These are phyloP conservation scores for Amphiduros pacificus DNA, from an alignment of 2,888 invertebrate species.

Conservation along the genomic window DNA sequence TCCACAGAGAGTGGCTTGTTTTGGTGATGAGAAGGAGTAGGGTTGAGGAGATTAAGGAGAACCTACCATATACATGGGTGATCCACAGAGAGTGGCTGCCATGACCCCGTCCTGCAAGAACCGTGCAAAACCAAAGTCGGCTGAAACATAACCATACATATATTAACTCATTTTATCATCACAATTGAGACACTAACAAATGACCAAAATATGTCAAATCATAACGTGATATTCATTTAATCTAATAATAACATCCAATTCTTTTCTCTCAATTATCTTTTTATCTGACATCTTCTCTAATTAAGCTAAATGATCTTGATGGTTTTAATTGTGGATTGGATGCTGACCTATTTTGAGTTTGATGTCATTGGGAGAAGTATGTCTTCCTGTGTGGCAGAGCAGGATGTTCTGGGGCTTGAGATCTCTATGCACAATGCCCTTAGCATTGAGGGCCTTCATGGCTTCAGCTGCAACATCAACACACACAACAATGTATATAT, in stretches of 20 bases:
- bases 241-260: too few species aligned
- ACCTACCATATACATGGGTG: constrained; percentile 98
- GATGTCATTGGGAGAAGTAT: constrained; percentile 81
- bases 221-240: too few species aligned
- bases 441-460: constrained; percentile 94
- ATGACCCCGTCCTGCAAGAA: constrained; percentile 98
- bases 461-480: constrained; percentile 75
- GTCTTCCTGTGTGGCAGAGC: constrained; percentile 78
- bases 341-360: constrained; percentile 86
- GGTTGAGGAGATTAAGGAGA: too few species aligned
- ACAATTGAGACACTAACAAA: too few species aligned
- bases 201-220: too few species aligned
- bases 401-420: constrained; percentile 99
- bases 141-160: constrained; percentile 62
- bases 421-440: constrained; percentile 98
- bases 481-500: not conserved
- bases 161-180: too few species aligned
- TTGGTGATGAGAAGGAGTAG: too few species aligned
- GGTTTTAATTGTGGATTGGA: not conserved
- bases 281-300: too few species aligned
- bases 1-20: constrained; percentile 96
- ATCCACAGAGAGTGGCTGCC: constrained; percentile 99
- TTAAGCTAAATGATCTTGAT: too few species aligned
- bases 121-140: constrained; percentile 98
- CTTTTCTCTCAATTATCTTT: too few species aligned